Evolutionary conservation across 2,113 vertebrate genomes (phyloP).

Genomic region (Ammodramus savannarum): DNA sequence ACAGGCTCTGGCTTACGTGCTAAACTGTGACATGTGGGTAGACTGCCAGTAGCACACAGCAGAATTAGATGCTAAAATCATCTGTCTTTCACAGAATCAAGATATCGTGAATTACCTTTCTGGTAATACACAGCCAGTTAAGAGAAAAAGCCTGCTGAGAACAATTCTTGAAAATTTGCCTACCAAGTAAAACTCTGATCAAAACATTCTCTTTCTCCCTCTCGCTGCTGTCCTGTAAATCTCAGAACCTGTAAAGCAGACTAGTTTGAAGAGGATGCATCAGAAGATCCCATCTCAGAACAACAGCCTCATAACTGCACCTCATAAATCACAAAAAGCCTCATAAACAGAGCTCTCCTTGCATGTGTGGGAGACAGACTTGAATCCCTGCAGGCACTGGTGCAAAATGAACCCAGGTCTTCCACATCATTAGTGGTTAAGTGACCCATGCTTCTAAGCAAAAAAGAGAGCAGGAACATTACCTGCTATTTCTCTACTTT

Average conservation of each 20-base stretch:
- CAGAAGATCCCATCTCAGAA: neutral
- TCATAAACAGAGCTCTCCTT: neutral
- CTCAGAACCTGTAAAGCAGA: neutral
- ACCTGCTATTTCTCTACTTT: neutral
- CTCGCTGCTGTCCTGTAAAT: neutral
- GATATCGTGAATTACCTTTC: neutral
- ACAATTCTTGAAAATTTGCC: neutral
- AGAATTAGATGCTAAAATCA: neutral
- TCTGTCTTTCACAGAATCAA: neutral
- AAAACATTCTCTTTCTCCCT: neutral
- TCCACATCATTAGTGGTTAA: neutral
- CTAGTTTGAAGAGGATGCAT: neutral
- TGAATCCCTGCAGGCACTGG: neutral
- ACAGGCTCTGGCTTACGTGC: neutral
- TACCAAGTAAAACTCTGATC: neutral
- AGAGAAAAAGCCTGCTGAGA: neutral
- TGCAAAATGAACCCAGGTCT: neutral
- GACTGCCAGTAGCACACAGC: neutral
- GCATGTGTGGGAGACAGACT: neutral
- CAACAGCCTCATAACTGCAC: neutral
- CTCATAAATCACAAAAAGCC: neutral
- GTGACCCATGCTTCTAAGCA: neutral
- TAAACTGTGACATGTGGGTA: neutral
- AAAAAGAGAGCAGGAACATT: neutral
- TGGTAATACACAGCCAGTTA: neutral